Evolutionary conservation across 2,888 invertebrate genomes (phyloP), one percentile per base, ranked within the genome.

Genomic region (Acrobasis suavella): DNA sequence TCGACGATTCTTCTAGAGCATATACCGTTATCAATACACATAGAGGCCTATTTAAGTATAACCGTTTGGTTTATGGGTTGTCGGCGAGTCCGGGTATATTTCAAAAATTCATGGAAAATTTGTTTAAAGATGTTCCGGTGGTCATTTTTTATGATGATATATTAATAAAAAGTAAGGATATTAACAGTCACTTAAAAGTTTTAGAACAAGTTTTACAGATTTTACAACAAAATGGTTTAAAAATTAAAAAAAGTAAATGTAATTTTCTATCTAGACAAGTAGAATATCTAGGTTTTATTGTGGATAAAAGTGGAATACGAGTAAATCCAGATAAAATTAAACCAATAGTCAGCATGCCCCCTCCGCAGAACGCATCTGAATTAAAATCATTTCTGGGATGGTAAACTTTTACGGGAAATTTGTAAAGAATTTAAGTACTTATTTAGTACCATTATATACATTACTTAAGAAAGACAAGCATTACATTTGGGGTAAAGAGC

Each of bases 321-420:
- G 9, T 12, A 55, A 12, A 39, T 50, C 16, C 16, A 8, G 50
- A 50, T 16, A 50, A 50, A 50, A 50, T 50, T 2, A 50, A 50
- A 50, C 50, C 50, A 16, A 50, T 50, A 16, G 16, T 50, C 16
- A 60, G 7, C 50, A 67, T 70, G 16, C 51, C 60, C 0, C 32
- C n/a, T 0, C 70, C 70, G 0, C 2, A 12, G 0, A 67, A 64
- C 32, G 58, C 69, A 0, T 8, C 67, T 0, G 68, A 72, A 9
- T 50, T 72, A 1, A 50, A 64, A 5, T 69, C 68, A 1, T 68
- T 71, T 52, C 3, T 68, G 9, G 69, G 69, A 51, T 67, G 52
- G 55, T 67, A 9, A 69, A 68, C 49, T 70, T 68, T 17, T 70
- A 62, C 50, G 67, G 59, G 0, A 69, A 59, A 58, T 70, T 72